A percentile compares a stretch with the other conserved stretches of the same genome.
phyloP scores from a whole-genome alignment of 1,140 invertebrate genomes.

The Achatina immaculata region DNA sequence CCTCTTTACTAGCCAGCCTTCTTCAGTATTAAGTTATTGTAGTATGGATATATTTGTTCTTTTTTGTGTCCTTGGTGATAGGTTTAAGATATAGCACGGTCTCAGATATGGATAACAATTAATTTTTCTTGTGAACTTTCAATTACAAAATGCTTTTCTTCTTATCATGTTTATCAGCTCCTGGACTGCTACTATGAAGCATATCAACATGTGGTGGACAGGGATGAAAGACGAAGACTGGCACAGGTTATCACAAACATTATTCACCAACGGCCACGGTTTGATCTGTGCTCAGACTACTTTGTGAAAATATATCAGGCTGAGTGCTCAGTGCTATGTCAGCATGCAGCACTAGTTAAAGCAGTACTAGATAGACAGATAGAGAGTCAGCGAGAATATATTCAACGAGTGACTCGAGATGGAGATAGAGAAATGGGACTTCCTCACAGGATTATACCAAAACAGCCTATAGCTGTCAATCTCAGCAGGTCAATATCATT shows the following conservation, averaged over 20 bases:
- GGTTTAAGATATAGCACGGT: no score
- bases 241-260: constrained; percentile 69
- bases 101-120: no score
- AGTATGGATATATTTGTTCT: no score
- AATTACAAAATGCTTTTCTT: no score
- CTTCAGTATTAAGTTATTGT: no score
- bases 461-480: constrained; percentile 69
- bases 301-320: constrained; percentile 65
- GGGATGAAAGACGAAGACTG: constrained; percentile 65
- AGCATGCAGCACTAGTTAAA: constrained; percentile 63
- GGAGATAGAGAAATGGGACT: constrained; percentile 62
- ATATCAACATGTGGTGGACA: constrained; percentile 70
- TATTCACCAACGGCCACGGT: constrained; percentile 65
- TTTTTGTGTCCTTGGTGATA: no score
- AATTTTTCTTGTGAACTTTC: no score
- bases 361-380: constrained; percentile 68
- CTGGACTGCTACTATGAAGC: constrained; percentile 70
- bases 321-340: constrained; percentile 63
- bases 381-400: constrained; percentile 65
- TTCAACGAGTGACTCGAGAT: constrained; percentile 63
- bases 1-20: no score
- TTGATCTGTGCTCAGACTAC: constrained; percentile 65
- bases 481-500: constrained; percentile 62
- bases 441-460: constrained; percentile 63
- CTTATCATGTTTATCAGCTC: constrained; percentile 55